A percentile compares a stretch with the other conserved stretches of the same genome.
phyloP scores from a whole-genome alignment of 2,113 vertebrate genomes.

The Pristiophorus japonicus region DNA sequence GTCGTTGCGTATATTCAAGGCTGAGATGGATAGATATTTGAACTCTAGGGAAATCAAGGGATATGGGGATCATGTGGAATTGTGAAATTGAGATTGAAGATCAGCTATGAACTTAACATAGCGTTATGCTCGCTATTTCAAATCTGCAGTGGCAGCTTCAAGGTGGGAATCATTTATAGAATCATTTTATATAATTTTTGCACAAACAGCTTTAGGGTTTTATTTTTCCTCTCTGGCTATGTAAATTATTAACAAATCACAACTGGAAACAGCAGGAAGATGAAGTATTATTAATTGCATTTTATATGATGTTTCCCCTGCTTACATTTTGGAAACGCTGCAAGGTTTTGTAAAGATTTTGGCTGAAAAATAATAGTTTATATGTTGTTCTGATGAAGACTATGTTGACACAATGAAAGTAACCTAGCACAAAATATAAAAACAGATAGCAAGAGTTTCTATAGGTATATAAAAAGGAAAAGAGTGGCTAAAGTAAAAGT shows the following conservation, averaged over 20 bases:
- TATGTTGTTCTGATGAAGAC: neutral
- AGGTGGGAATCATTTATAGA: neutral
- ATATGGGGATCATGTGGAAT: too few relatives aligned
- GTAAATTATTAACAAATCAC: conserved; percentile 1
- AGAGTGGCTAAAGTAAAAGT: too few relatives aligned
- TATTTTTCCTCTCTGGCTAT: neutral
- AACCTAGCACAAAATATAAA: too few relatives aligned
- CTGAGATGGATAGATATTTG: too few relatives aligned
- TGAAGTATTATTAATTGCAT: neutral
- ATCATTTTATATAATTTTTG: too few relatives aligned
- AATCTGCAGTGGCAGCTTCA: neutral
- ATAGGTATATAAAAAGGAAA: too few relatives aligned
- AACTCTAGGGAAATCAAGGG: too few relatives aligned
- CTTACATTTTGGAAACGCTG: neutral
- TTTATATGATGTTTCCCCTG: neutral
- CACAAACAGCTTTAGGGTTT: neutral
- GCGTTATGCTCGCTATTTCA: neutral
- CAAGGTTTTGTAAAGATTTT: neutral
- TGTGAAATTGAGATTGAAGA: too few relatives aligned
- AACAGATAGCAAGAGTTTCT: too few relatives aligned
- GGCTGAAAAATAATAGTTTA: neutral
- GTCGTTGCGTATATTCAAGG: too few relatives aligned
- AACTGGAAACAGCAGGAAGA: neutral
- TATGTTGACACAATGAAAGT: too few relatives aligned
- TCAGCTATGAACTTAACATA: neutral